phyloP scores from a whole-genome alignment of 2,113 vertebrate genomes.

The Piaya cayana region DNA sequence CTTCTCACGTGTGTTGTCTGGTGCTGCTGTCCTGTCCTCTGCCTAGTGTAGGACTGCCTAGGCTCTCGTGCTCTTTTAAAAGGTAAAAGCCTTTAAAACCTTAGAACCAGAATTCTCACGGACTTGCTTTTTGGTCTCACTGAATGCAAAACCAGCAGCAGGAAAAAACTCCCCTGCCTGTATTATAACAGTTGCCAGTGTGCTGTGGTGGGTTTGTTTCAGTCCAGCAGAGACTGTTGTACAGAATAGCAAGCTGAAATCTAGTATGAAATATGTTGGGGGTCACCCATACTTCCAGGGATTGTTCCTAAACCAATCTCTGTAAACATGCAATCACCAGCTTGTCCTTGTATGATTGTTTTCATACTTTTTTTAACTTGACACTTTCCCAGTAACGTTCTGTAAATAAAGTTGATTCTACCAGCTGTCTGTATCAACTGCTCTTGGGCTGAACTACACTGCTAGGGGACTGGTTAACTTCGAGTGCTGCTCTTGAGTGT shows the following conservation, averaged over 20 bases:
- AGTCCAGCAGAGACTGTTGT: conserved; percentile 38
- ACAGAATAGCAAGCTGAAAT: conserved; percentile 23
- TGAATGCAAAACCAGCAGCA: conserved; percentile 56
- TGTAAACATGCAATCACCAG: conserved; percentile 65
- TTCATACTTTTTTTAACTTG: conserved; percentile 72
- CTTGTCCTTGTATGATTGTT: conserved; percentile 67
- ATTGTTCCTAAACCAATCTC: conserved; percentile 50
- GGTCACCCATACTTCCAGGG: neutral
- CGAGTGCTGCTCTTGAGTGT: neutral
- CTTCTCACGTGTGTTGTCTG: conserved; percentile 33
- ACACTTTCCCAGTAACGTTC: conserved; percentile 67
- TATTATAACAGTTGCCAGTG: neutral
- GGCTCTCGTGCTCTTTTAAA: conserved; percentile 19
- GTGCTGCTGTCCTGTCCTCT: conserved; percentile 45
- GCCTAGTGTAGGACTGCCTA: neutral
- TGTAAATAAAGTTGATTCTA: conserved; percentile 77
- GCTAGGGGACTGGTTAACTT: too few species aligned
- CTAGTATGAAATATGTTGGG: neutral
- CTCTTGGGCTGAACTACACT: neutral
- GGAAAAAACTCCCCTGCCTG: neutral
- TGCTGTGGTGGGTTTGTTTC: conserved; percentile 47
- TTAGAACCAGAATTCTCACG: neutral
- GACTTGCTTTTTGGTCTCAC: conserved; percentile 33
- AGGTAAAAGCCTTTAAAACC: conserved; percentile 10
- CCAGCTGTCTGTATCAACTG: conserved; percentile 45